A percentile compares a stretch with the other conserved stretches of the same genome.
These are phyloP conservation scores for Rhopalosiphum padi DNA, from an alignment of 1,140 invertebrate genomes.

Conservation along the genomic window DNA sequence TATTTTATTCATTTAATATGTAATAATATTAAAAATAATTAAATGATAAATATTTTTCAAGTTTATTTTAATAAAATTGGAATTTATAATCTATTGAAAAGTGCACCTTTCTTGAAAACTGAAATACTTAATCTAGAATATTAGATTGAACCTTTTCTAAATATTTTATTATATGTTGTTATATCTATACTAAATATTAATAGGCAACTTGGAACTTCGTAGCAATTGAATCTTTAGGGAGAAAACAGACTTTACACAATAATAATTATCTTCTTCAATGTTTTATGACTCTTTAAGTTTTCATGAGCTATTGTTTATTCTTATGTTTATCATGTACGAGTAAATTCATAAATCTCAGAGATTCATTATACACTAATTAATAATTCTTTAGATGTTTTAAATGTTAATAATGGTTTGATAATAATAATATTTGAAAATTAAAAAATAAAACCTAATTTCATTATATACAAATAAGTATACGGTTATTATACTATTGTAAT, in stretches of 20 bases:
- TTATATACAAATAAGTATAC: neutral
- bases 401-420: neutral
- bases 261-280: neutral
- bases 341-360: neutral
- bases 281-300: conserved; percentile 12
- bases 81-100: neutral
- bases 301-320: neutral
- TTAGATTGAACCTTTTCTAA: neutral
- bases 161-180: neutral
- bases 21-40: too few species aligned
- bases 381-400: neutral
- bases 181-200: neutral
- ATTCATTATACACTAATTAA: neutral
- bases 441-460: neutral
- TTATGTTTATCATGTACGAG: neutral
- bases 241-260: neutral
- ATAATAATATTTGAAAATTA: neutral
- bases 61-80: neutral
- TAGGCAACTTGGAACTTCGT: neutral
- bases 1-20: too few species aligned
- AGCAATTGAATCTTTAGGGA: neutral
- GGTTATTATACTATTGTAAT: neutral
- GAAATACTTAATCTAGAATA: neutral
- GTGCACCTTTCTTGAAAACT: neutral
- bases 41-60: too few species aligned